Percentiles rank a stretch among this genome's conserved stretches.
phyloP scores from a whole-genome alignment of 2,113 vertebrate genomes.

The Phasianus colchicus region DNA sequence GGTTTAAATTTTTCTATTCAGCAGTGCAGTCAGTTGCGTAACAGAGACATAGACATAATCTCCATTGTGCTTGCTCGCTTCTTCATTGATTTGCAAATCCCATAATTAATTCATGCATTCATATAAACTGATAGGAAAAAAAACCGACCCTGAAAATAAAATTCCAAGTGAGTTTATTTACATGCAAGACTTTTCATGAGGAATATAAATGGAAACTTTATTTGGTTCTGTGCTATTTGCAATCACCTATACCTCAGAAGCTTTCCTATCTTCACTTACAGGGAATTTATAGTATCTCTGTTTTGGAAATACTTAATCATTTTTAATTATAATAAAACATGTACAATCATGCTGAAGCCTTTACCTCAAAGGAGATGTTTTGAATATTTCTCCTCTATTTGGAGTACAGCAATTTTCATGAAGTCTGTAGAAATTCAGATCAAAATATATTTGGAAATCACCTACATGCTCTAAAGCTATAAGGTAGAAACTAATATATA shows the following conservation, averaged over 20 bases:
- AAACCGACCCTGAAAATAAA: neutral
- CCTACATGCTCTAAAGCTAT: neutral
- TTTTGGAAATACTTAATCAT: neutral
- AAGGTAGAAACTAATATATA: neutral
- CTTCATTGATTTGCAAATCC: neutral
- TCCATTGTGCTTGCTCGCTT: neutral
- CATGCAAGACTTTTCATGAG: neutral
- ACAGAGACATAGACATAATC: neutral
- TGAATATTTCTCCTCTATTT: neutral
- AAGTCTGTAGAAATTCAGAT: neutral
- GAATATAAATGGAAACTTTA: neutral
- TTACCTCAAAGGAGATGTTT: neutral
- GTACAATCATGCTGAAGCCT: neutral
- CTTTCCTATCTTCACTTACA: neutral
- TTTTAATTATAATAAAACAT: neutral
- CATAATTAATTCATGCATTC: neutral
- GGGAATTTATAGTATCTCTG: neutral
- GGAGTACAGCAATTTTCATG: neutral
- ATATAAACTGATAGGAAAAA: neutral
- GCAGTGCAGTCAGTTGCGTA: neutral
- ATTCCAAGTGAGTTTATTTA: neutral
- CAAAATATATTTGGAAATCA: neutral
- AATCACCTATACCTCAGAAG: neutral
- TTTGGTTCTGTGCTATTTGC: neutral
- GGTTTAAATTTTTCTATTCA: neutral